Percentiles rank a stretch among this genome's conserved stretches.
These are phyloP conservation scores for Meta bourneti DNA, from an alignment of 2,888 invertebrate genomes.

Conservation along the genomic window DNA sequence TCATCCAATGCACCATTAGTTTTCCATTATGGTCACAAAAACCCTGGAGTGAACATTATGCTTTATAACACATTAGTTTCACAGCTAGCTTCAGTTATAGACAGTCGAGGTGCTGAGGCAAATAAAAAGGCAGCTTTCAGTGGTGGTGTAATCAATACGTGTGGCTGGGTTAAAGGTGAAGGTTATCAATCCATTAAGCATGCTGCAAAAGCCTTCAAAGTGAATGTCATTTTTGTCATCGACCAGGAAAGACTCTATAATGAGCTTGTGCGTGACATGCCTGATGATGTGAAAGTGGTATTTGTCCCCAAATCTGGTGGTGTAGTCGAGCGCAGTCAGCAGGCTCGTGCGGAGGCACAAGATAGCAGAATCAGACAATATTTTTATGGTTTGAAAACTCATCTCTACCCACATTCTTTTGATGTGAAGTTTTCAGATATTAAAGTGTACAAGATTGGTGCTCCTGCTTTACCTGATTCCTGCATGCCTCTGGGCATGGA, in stretches of 20 bases:
- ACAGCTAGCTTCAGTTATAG: constrained; percentile 91
- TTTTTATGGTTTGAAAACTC: constrained; percentile 93
- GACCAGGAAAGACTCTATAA: constrained; percentile 98
- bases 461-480: constrained; percentile 94
- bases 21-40: constrained; percentile 94
- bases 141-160: constrained; percentile 97
- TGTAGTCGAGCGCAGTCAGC: constrained; percentile 91
- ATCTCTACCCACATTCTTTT: constrained; percentile 94
- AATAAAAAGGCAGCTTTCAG: constrained; percentile 87
- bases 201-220: constrained; percentile 94
- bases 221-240: constrained; percentile 95
- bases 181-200: constrained; percentile 94
- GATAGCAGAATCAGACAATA: constrained; percentile 94
- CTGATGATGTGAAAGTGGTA: constrained; percentile 91
- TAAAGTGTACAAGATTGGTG: constrained; percentile 95
- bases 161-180: constrained; percentile 94
- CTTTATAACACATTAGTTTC: constrained; percentile 91
- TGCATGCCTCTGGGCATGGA: constrained; percentile 98
- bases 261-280: constrained; percentile 95
- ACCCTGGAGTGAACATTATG: constrained; percentile 88
- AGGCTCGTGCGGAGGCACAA: constrained; percentile 87
- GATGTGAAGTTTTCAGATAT: constrained; percentile 95
- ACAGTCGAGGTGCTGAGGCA: constrained; percentile 90
- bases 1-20: constrained; percentile 95
- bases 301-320: constrained; percentile 97